Base-by-base conservation (phyloP, 2,797 vertebrate genomes). In the Sandelia bainsii region DNA sequence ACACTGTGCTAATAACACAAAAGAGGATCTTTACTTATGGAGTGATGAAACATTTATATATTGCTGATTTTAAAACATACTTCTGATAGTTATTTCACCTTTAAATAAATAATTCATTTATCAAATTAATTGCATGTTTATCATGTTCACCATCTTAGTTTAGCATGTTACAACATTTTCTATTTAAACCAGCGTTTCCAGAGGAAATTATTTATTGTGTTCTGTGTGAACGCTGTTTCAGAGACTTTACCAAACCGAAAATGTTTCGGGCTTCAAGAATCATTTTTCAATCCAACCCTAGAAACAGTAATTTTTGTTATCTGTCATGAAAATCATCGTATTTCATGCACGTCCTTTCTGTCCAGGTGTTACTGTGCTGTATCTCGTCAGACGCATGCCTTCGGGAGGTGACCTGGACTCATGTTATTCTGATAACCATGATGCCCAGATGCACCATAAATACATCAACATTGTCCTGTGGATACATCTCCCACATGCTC, bases 391-490 rank as follows among this genome's bases (percentile, higher is more conserved):
- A 69, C 25, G 20, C 1, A 1, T 50, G 56, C 49, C 42, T 57
- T 19, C 7, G 67, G 57, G 69, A 67, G 45, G 62, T 63, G 34
- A 75, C 29, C 25, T 19, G 20, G 58, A 32, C 37, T 62, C 34
- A 25, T 67, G 54, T 80, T 77, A 42, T 52, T 22, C 60, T 67
- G n/a, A 77, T 59, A 51, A 69, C 42, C 17, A 10, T 58, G 39
- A 72, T 37, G 22, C 25, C 16, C 27, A 72, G 61, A 71, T 66
- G 34, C 68, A 53, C 19, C 25, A n/a, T 70, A 67, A 52, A 87
- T 77, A 75, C 65, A 73, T 79, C 54, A 54, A 6, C 56, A 34
- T 64, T 50, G 37, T 39, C 9, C 45, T 19, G 50, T 25, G 64
- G 64, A 74, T 27, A 39, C 61, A 29, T 67, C 63, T 66, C 69